Evolutionary conservation across 2,113 vertebrate genomes (phyloP).

Genomic region (Ranitomeya variabilis): DNA sequence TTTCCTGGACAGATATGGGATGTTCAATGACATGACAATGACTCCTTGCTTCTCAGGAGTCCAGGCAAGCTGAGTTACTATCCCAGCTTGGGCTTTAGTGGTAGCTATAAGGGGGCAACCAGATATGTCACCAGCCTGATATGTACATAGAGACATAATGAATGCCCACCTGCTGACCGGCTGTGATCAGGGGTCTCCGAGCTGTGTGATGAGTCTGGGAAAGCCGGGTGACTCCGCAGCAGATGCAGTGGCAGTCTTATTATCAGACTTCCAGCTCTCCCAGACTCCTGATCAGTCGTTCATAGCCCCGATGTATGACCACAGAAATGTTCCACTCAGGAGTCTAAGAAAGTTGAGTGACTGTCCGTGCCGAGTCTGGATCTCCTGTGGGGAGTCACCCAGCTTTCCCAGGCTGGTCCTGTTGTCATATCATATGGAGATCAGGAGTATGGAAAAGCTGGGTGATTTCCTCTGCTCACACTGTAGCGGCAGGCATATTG

Average conservation of each 20-base stretch:
- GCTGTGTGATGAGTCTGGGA: neutral
- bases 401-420: too few relatives aligned
- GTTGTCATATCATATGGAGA: too few relatives aligned
- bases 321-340: neutral
- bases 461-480: neutral
- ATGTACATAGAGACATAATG: conserved; percentile 41
- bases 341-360: neutral
- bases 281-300: neutral
- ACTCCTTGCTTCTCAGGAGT: neutral
- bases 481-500: neutral
- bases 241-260: neutral
- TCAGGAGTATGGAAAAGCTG: neutral
- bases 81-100: neutral
- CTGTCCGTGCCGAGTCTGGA: neutral
- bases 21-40: neutral
- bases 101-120: neutral
- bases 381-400: neutral
- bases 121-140: conserved; percentile 29
- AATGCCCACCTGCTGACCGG: neutral
- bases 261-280: neutral
- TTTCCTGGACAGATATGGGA: neutral
- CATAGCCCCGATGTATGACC: neutral
- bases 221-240: neutral
- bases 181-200: neutral
- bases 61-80: neutral